phyloP scores from a whole-genome alignment of 92 coral and sea anemone species.

The Diadumene lineata region DNA sequence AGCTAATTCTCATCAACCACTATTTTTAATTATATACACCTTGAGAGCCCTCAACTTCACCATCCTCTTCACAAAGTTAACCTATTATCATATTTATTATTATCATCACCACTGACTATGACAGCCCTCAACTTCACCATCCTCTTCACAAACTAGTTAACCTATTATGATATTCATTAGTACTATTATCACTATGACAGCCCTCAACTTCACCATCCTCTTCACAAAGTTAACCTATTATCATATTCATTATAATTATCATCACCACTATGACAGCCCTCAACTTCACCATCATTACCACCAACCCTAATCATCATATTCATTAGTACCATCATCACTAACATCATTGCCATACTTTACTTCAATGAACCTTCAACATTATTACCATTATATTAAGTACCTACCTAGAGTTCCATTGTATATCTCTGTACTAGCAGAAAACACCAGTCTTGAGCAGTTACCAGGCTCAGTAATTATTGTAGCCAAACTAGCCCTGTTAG shows the following conservation, averaged over 20 bases:
- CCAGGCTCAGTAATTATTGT: conserved; percentile 28
- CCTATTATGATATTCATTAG: neutral
- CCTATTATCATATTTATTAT: neutral
- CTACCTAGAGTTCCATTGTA: conserved; percentile 88
- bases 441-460: conserved; percentile 60
- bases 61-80: neutral
- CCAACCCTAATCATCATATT: neutral
- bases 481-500: conserved; percentile 11
- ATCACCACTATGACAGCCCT: neutral
- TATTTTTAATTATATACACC: too few relatives aligned
- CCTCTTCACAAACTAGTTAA: neutral
- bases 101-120: neutral
- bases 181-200: too few relatives aligned
- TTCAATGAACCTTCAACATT: neutral
- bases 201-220: neutral
- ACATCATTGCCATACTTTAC: neutral
- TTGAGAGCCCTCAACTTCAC: neutral
- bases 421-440: conserved; percentile 79
- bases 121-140: neutral
- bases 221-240: neutral
- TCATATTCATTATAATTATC: neutral
- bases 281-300: neutral
- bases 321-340: neutral
- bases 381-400: neutral
- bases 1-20: too few relatives aligned